A percentile compares a stretch with the other conserved stretches of the same genome.
phyloP scores from a whole-genome alignment of 2,797 vertebrate genomes.

The Rhinatrema bivittatum region DNA sequence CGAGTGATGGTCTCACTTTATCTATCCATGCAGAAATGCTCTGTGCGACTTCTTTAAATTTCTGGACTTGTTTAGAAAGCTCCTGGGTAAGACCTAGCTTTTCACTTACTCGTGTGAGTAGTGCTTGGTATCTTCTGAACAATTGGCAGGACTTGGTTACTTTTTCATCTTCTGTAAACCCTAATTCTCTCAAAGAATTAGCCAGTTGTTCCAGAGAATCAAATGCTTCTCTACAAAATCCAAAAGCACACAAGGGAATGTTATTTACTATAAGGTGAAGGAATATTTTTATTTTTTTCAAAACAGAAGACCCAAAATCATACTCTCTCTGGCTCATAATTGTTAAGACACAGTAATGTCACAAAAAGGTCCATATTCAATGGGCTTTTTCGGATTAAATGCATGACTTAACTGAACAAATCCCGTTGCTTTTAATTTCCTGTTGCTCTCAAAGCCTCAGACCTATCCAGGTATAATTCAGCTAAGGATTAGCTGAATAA shows the following conservation, averaged over 20 bases:
- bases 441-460: no score
- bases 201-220: slow-evolving; percentile 57
- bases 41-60: slow-evolving; percentile 49
- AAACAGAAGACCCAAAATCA: not conserved
- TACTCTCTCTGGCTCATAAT: slow-evolving; percentile 70
- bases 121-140: slow-evolving; percentile 56
- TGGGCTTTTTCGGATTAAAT: no score
- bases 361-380: no score
- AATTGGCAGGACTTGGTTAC: slow-evolving; percentile 58
- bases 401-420: no score
- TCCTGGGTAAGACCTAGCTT: no score
- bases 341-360: no score
- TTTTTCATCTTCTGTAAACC: slow-evolving; percentile 56
- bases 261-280: not conserved
- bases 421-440: no score
- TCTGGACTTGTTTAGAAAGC: no score
- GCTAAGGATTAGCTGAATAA: no score
- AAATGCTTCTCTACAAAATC: slow-evolving; percentile 51
- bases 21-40: slow-evolving; percentile 54
- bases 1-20: slow-evolving; percentile 51
- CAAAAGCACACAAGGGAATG: slow-evolving; percentile 7
- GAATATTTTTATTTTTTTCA: not conserved
- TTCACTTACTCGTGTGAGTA: slow-evolving; percentile 40
- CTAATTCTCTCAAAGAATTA: slow-evolving; percentile 57
- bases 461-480: no score